Conservation (phyloP, 2,888 invertebrate species). For the Sesamia inferens region DNA sequence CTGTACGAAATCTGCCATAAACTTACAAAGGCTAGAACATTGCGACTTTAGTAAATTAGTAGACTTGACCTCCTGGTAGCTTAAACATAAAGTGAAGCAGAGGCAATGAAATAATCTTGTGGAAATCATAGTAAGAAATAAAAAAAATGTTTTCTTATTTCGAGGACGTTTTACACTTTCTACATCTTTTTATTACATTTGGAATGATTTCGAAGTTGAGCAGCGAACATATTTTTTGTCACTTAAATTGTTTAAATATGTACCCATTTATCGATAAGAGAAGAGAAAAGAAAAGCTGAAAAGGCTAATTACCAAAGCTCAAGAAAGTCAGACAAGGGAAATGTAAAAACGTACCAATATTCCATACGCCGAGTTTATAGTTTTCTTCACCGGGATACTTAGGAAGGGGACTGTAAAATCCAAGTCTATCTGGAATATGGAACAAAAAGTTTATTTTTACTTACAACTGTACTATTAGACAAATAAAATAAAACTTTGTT, state of each 20-base stretch:
- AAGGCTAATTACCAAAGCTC: neutral
- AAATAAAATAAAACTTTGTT: neutral
- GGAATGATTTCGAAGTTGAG: neutral
- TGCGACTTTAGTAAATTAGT: neutral
- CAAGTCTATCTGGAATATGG: constrained; percentile 90
- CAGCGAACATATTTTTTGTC: neutral
- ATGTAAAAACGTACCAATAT: constrained; percentile 61
- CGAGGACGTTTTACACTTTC: too few species aligned
- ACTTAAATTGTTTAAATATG: too few species aligned
- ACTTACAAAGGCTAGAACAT: neutral
- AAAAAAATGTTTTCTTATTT: neutral
- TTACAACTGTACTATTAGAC: too few species aligned
- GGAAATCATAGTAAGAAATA: neutral
- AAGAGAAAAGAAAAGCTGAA: too few species aligned
- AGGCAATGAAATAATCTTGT: neutral
- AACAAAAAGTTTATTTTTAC: neutral
- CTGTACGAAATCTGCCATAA: neutral
- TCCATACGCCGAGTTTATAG: constrained; percentile 79
- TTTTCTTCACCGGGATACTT: constrained; percentile 91
- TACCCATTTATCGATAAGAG: too few species aligned
- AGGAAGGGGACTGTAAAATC: constrained; percentile 92
- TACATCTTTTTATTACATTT: neutral
- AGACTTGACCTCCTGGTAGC: neutral
- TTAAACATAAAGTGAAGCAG: neutral
- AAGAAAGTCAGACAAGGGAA: too few species aligned